A percentile compares a stretch with the other conserved stretches of the same genome.
Evolutionary conservation across 2,888 invertebrate genomes (phyloP).

Genomic region (Nebria brevicollis): DNA sequence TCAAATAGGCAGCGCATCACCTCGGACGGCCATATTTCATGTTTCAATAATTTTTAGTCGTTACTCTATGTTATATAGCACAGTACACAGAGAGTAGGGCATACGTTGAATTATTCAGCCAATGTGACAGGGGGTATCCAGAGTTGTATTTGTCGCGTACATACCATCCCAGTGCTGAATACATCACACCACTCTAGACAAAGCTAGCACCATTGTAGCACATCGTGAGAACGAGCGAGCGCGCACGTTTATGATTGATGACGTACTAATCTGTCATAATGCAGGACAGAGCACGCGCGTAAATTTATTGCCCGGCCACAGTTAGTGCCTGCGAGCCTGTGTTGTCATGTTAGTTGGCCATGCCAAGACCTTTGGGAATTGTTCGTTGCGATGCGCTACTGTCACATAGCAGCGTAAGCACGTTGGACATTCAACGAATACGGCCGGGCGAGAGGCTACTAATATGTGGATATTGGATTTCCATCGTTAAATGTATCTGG

Average conservation of each 20-base stretch:
- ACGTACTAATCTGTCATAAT: constrained; percentile 63
- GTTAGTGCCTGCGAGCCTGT: neutral
- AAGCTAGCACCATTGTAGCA: constrained; percentile 6
- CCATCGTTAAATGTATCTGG: constrained; percentile 39
- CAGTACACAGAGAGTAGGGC: neutral
- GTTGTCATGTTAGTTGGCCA: constrained; percentile 3
- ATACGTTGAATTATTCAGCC: constrained; percentile 25
- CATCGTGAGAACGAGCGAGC: constrained; percentile 49
- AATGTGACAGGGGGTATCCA: constrained; percentile 25
- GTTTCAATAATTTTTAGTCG: constrained; percentile 39
- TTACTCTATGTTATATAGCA: neutral
- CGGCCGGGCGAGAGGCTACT: neutral
- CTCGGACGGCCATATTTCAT: constrained; percentile 24
- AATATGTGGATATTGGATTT: constrained; percentile 23
- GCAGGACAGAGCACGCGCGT: constrained; percentile 58
- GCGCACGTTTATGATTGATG: constrained; percentile 59
- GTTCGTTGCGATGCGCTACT: constrained; percentile 30
- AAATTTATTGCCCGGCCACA: constrained; percentile 58
- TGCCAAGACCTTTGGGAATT: constrained; percentile 35
- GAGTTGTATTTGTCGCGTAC: neutral
- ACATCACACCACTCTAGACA: constrained; percentile 19
- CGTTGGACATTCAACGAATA: neutral
- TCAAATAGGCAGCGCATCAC: neutral
- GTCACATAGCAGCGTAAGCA: constrained; percentile 28
- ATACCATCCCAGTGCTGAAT: constrained; percentile 22